Evolutionary conservation across 2,797 vertebrate species (phyloP).

Genomic region (Propithecus perrieri): DNA sequence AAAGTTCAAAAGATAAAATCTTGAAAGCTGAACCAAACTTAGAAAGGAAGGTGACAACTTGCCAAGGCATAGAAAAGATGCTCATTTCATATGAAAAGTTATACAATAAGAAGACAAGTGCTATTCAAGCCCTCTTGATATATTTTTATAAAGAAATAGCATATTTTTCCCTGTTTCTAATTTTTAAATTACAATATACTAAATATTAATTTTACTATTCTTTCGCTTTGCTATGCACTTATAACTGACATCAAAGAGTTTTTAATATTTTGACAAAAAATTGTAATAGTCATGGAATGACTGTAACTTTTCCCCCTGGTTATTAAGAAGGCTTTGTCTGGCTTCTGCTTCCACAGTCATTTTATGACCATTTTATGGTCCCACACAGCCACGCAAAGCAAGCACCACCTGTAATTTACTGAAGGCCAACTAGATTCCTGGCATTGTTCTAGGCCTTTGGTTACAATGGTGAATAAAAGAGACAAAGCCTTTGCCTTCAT

Average conservation of each 20-base stretch:
- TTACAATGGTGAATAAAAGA: neutral
- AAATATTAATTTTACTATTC: neutral
- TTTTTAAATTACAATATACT: neutral
- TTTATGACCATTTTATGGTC: neutral
- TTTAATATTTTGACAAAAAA: neutral
- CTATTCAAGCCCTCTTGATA: neutral
- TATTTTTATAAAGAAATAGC: neutral
- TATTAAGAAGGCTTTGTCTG: neutral
- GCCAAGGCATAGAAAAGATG: neutral
- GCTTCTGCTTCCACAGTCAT: neutral
- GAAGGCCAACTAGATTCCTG: neutral
- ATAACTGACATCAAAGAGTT: neutral
- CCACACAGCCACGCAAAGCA: neutral
- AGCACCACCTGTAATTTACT: neutral
- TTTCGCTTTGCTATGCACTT: neutral
- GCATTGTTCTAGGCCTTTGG: neutral
- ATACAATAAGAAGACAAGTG: neutral
- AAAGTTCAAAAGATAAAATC: neutral
- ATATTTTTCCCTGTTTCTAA: neutral
- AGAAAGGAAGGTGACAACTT: neutral
- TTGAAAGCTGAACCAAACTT: neutral
- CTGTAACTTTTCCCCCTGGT: neutral
- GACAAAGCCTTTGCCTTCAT: neutral
- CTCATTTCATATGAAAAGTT: neutral
- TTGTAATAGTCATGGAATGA: neutral